A percentile compares a stretch with the other conserved stretches of the same genome.
phyloP scores from a whole-genome alignment of 2,113 vertebrate species.

The Hypanus sabinus region DNA sequence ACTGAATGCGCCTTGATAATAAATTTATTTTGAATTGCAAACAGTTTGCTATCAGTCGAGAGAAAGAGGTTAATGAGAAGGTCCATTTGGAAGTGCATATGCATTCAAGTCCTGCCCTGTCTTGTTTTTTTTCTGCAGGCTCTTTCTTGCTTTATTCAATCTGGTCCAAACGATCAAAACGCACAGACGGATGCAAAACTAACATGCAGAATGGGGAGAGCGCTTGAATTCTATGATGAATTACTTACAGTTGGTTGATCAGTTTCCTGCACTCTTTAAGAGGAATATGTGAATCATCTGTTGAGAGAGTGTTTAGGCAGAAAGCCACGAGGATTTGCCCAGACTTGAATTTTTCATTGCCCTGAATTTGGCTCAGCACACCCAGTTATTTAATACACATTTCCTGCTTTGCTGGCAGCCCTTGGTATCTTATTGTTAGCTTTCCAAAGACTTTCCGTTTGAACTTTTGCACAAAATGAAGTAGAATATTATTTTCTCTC shows the following conservation, averaged over 20 bases:
- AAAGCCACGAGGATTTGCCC: neutral
- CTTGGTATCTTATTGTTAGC: neutral
- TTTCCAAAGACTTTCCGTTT: neutral
- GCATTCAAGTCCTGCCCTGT: neutral
- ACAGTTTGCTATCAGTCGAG: no score
- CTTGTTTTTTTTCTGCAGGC: neutral
- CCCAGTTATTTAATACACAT: neutral
- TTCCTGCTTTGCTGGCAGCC: neutral
- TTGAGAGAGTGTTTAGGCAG: neutral
- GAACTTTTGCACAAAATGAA: neutral
- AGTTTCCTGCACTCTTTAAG: neutral
- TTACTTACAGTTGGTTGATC: constrained; percentile 19
- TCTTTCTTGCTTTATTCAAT: neutral
- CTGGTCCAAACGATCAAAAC: neutral
- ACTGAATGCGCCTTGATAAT: no score
- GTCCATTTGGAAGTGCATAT: neutral
- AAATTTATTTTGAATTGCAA: no score
- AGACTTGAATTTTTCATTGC: neutral
- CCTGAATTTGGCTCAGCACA: neutral
- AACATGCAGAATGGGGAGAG: neutral
- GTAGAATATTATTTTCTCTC: no score
- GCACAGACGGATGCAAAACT: neutral
- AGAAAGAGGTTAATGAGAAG: constrained; percentile 3
- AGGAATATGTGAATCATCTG: constrained; percentile 27
- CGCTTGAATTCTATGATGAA: neutral